Percentiles rank a stretch among this genome's conserved stretches.
Evolutionary conservation across 2,888 invertebrate species (phyloP).

Genomic region (Tipula unca): DNA sequence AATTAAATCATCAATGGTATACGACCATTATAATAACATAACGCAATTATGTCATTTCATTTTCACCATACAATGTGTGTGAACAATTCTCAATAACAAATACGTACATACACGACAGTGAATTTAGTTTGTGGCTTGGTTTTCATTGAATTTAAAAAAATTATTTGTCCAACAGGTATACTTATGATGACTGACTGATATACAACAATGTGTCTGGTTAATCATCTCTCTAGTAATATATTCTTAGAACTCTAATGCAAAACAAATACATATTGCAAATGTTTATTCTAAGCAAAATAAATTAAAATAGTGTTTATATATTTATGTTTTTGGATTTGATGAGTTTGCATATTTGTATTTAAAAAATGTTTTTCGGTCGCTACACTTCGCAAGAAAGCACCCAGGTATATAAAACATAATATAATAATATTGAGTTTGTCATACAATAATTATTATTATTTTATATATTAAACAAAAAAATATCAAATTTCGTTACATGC

Average conservation of each 20-base stretch:
- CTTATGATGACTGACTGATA: neutral
- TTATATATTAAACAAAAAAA: neutral
- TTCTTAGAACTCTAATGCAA: neutral
- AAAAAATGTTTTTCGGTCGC: neutral
- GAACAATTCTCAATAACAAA: neutral
- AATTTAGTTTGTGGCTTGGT: neutral
- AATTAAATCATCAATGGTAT: too few species aligned
- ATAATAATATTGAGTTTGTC: neutral
- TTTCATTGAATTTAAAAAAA: neutral
- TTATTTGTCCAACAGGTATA: neutral
- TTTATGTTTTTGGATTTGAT: neutral
- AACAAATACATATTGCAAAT: neutral
- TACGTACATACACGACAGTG: neutral
- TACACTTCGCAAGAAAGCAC: neutral
- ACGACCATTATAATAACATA: too few species aligned
- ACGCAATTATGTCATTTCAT: neutral
- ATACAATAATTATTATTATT: neutral
- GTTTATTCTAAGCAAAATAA: neutral
- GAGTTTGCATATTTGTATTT: neutral
- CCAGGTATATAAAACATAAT: neutral
- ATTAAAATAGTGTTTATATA: neutral
- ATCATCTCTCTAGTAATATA: neutral
- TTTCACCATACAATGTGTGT: neutral
- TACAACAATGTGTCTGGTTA: neutral
- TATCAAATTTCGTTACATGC: neutral